Base-by-base conservation (phyloP, 2,113 vertebrate species). In the Silurus meridionalis region DNA sequence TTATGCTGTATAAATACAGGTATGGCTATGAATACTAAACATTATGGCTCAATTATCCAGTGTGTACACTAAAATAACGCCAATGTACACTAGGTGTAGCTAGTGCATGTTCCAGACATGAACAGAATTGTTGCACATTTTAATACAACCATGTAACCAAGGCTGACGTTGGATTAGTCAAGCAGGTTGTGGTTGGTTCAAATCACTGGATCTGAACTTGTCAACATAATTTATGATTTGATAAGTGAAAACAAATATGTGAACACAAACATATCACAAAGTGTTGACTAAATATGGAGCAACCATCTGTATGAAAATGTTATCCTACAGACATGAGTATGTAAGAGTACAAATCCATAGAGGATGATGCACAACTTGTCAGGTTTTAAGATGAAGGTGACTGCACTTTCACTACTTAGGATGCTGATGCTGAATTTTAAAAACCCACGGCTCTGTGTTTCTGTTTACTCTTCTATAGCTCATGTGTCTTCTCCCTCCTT, bases 391-490 rank as follows among this genome's bases (percentile, higher is more conserved):
- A 69, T 67, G 50, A 57, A 52, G 50, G 50, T 55, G 63, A 57
- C 84, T 85, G 75, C 75, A 69, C 75, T 80, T 67, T 80, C 50
- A 48, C 53, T 58, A 80, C 63, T 48, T 69, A 52, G 53, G 74
- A n/a, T 63, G 63, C 75, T 67, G 57, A 80, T 66, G 75, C 84
- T 69, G 84, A 85, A 85, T 85, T 85, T 85, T 85, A 80, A 69
- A 80, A 80, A 7, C 60, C 52, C 15, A 46, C 15, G 14, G 37
- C 74, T 77, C 19, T 55, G 83, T 60, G 13, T 77, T 85, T 57
- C 75, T 85, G 84, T 80, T 71, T 60, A 64, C 64, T 63, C 83
- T 48, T 80, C 37, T 72, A 28, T 25, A 61, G n/a, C 66, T 66
- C 75, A 75, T 46, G 25, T 48, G 81, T 78, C 86, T 67, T 10